Evolutionary conservation across 2,113 vertebrate genomes (phyloP).

Genomic region (Dunckerocampus dactyliophorus): DNA sequence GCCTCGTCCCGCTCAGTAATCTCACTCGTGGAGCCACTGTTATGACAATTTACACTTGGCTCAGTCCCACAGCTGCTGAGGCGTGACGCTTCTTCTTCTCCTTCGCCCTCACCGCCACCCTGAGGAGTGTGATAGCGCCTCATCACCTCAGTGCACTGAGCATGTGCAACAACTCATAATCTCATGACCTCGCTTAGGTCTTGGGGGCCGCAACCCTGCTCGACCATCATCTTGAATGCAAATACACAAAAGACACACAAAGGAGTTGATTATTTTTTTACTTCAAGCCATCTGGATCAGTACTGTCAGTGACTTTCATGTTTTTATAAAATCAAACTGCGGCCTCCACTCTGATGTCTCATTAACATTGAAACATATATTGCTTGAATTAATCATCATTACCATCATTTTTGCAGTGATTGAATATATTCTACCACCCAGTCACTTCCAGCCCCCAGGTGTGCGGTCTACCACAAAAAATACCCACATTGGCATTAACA

Average conservation of each 20-base stretch:
- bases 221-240: constrained; percentile 4
- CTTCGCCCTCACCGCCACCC: constrained; percentile 19
- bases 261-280: not conserved
- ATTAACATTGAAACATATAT: too few relatives aligned
- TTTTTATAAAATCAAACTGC: not conserved
- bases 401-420: too few relatives aligned
- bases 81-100: constrained; percentile 30
- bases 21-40: constrained; percentile 44
- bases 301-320: not conserved
- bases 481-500: too few relatives aligned
- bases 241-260: not conserved
- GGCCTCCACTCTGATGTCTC: too few relatives aligned
- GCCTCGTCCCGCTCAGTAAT: constrained; percentile 46
- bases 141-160: constrained; percentile 36
- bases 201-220: constrained; percentile 13
- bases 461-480: too few relatives aligned
- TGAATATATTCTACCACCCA: too few relatives aligned
- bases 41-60: constrained; percentile 62
- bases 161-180: constrained; percentile 12
- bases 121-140: constrained; percentile 29
- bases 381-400: too few relatives aligned
- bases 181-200: constrained; percentile 17
- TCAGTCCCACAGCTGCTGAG: constrained; percentile 39
- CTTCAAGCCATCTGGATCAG: not conserved
- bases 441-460: too few relatives aligned